Conservation (phyloP, 2,888 invertebrate genomes). For the Patella depressa region DNA sequence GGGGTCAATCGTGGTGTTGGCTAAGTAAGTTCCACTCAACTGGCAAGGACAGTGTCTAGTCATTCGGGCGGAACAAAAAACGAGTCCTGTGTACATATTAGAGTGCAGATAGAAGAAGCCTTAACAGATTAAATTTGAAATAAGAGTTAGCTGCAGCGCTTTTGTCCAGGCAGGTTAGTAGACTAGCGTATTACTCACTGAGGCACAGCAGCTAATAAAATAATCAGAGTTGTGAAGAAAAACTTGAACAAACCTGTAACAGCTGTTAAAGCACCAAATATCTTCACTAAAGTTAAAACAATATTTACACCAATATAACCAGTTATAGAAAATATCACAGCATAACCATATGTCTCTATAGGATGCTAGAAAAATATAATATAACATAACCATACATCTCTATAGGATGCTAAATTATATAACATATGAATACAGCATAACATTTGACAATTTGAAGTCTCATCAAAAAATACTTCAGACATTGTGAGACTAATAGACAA, state of each 20-base stretch:
- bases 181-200: neutral
- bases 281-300: conserved; percentile 89
- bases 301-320: conserved; percentile 95
- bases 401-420: too few relatives aligned
- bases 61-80: too few relatives aligned
- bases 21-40: too few relatives aligned
- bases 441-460: too few relatives aligned
- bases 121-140: too few relatives aligned
- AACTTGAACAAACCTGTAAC: conserved; percentile 77
- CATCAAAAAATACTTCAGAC: too few relatives aligned
- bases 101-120: too few relatives aligned
- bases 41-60: too few relatives aligned
- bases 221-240: neutral
- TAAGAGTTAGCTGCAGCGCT: neutral
- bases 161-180: neutral
- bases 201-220: neutral
- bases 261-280: conserved; percentile 91
- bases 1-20: too few relatives aligned
- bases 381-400: neutral
- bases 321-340: conserved; percentile 86
- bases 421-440: too few relatives aligned
- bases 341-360: conserved; percentile 85
- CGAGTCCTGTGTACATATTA: too few relatives aligned
- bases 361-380: conserved; percentile 71
- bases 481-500: too few relatives aligned